Evolutionary conservation across 2,113 vertebrate species (phyloP).

Genomic region (Microcebus murinus): DNA sequence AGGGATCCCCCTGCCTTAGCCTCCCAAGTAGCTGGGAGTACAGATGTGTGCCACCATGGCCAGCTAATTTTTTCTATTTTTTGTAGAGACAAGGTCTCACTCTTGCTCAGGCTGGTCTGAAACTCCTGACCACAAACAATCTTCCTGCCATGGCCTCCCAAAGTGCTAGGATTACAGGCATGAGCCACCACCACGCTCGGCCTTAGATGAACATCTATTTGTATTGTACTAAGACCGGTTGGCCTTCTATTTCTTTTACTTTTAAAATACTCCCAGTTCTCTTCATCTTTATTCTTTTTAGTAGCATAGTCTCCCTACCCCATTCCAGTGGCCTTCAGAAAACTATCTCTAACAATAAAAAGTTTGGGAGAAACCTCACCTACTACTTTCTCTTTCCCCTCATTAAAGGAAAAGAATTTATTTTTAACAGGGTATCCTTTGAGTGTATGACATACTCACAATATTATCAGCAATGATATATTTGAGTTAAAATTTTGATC

Average conservation of each 20-base stretch:
- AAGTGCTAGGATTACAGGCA: no score
- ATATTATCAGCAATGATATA: neutral
- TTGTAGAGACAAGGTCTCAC: no score
- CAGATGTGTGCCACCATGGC: no score
- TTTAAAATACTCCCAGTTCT: neutral
- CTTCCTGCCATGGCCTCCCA: no score
- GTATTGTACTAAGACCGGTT: neutral
- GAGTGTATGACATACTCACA: neutral
- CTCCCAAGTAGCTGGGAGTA: no score
- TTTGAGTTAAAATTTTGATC: conserved; percentile 9
- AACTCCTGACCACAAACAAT: no score
- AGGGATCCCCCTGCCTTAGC: no score
- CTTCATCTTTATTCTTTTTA: neutral
- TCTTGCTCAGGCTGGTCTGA: no score
- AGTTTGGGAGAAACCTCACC: neutral
- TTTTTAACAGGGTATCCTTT: conserved; percentile 12
- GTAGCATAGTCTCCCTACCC: neutral
- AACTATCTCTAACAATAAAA: conserved; percentile 26
- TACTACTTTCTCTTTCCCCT: neutral
- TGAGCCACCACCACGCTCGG: no score
- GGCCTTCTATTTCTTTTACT: neutral
- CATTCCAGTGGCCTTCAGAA: neutral
- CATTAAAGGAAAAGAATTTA: neutral
- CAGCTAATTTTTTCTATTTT: no score
- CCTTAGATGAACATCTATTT: neutral